These are phyloP conservation scores for Natrix natrix DNA, from an alignment of 2,797 vertebrate species.

Conservation along the genomic window DNA sequence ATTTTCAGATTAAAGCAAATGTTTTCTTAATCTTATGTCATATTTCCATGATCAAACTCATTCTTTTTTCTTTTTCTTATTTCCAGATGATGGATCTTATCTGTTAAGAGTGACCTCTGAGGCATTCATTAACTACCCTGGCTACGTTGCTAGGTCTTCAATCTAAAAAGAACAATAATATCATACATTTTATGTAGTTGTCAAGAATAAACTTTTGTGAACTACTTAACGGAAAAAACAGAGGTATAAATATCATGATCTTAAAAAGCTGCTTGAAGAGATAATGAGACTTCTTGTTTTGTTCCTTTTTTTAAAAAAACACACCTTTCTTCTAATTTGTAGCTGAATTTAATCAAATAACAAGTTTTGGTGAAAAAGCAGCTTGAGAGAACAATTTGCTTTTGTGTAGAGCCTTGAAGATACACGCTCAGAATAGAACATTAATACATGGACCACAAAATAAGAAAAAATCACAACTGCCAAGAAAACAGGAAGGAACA, in stretches of 20 bases:
- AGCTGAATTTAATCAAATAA: constrained; percentile 51
- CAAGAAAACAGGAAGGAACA: constrained; percentile 38
- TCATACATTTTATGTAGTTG: neutral
- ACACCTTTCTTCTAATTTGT: constrained; percentile 56
- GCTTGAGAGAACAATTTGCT: constrained; percentile 51
- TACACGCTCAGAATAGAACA: constrained; percentile 45
- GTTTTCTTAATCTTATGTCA: neutral
- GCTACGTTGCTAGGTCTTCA: neutral
- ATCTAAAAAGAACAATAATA: constrained; percentile 26
- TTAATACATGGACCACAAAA: constrained; percentile 55
- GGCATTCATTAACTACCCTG: constrained; percentile 5
- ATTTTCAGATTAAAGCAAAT: neutral
- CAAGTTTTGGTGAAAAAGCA: constrained; percentile 37
- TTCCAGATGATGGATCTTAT: neutral
- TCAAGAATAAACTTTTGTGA: constrained; percentile 5
- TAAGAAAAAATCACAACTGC: constrained; percentile 26
- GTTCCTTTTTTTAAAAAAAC: constrained; percentile 36
- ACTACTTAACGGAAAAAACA: constrained; percentile 28
- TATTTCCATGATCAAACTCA: neutral
- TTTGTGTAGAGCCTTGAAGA: constrained; percentile 53
- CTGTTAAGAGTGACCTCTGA: neutral
- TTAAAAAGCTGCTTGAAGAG: constrained; percentile 40
- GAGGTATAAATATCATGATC: constrained; percentile 45
- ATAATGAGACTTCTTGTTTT: constrained; percentile 23
- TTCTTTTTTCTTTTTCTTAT: neutral